Conservation (phyloP, 1,140 invertebrate genomes). For the Lordiphosa stackelbergi region DNA sequence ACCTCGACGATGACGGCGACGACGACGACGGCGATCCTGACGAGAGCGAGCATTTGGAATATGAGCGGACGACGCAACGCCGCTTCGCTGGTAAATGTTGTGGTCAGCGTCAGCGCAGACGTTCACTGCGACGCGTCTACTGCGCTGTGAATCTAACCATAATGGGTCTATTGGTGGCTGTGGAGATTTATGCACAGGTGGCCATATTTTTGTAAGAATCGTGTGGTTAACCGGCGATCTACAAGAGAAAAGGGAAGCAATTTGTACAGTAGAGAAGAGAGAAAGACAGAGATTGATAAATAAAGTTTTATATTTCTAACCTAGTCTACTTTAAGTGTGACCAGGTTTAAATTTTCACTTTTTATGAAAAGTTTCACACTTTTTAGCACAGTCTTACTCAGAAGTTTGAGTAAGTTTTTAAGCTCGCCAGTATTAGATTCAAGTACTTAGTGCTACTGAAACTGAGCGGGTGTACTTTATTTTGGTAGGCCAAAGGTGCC, state of each 20-base stretch:
- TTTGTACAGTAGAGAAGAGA: too few species aligned
- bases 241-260: not conserved
- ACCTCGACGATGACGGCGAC: conserved; percentile 3
- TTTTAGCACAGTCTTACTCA: too few species aligned
- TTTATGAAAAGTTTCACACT: too few species aligned
- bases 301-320: too few species aligned
- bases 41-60: conserved; percentile 44
- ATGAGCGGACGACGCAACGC: conserved; percentile 19
- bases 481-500: too few species aligned
- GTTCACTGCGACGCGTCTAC: conserved; percentile 76
- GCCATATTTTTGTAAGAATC: conserved; percentile 66
- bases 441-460: too few species aligned
- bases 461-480: too few species aligned
- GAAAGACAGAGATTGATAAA: too few species aligned
- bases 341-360: too few species aligned
- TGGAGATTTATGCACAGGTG: conserved; percentile 73
- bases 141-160: conserved; percentile 71
- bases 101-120: conserved; percentile 74
- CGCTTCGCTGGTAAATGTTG: conserved; percentile 44
- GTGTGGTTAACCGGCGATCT: not conserved
- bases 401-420: too few species aligned
- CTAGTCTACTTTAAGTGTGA: too few species aligned
- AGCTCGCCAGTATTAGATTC: too few species aligned
- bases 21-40: conserved; percentile 36
- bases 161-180: conserved; percentile 65